phyloP scores from a whole-genome alignment of 2,888 invertebrate species.

The Spisula subtruncata region DNA sequence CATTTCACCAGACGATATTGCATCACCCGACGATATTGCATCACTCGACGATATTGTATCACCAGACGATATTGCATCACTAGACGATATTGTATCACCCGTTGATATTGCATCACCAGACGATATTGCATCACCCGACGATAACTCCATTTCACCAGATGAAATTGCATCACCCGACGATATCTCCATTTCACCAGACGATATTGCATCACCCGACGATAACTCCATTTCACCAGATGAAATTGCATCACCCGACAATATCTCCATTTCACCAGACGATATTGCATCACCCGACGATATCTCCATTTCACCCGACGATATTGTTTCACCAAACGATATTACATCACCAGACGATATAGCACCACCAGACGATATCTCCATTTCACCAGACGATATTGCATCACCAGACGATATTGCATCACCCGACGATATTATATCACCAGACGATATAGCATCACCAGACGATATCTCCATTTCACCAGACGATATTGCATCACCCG shows the following conservation, averaged over 20 bases:
- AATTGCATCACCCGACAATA: background rate
- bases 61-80: background rate
- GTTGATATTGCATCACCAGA: too few relatives aligned
- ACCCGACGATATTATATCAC: too few relatives aligned
- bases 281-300: too few relatives aligned
- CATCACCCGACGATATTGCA: constrained; percentile 1
- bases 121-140: background rate
- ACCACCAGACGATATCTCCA: background rate
- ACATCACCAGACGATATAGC: background rate
- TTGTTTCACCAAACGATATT: constrained; percentile 2
- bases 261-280: too few relatives aligned
- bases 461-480: background rate
- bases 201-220: constrained; percentile 21
- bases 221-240: background rate
- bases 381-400: too few relatives aligned
- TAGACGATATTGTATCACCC: too few relatives aligned
- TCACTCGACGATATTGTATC: background rate
- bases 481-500: background rate
- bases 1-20: constrained; percentile 24
- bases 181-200: background rate
- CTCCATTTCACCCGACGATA: background rate
- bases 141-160: background rate
- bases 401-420: too few relatives aligned
- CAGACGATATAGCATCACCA: too few relatives aligned
- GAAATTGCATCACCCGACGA: background rate